Conservation (phyloP, 2,113 vertebrate species). For the Ailuropoda melanoleuca region DNA sequence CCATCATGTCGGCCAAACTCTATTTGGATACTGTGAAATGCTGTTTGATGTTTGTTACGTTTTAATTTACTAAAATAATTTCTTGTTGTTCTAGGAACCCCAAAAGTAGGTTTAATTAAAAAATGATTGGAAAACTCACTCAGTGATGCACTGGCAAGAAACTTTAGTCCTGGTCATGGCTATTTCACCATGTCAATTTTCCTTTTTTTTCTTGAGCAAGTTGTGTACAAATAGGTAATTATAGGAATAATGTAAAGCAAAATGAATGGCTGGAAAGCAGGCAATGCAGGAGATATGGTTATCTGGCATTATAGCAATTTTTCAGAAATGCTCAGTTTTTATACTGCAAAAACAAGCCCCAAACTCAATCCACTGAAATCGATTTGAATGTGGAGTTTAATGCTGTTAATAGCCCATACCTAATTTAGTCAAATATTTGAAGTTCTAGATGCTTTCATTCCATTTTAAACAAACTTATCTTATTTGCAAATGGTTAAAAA, state of each 20-base stretch:
- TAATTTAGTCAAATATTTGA: constrained; percentile 17
- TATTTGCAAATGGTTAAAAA: constrained; percentile 44
- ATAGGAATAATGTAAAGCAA: not conserved
- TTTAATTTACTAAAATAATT: not conserved
- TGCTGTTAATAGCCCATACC: not conserved
- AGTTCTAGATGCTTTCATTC: constrained; percentile 17
- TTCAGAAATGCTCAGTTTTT: not conserved
- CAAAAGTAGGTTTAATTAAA: not conserved
- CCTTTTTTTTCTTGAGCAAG: not conserved
- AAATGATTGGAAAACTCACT: not conserved
- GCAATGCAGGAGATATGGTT: not conserved
- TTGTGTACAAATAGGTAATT: not conserved
- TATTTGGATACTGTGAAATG: not conserved
- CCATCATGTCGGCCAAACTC: not conserved
- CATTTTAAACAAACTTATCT: constrained; percentile 33
- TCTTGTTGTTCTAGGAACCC: not conserved
- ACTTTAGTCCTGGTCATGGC: not conserved
- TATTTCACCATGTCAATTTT: not conserved
- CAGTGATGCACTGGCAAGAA: not conserved
- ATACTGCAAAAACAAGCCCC: not conserved
- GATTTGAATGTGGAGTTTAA: constrained; percentile 14
- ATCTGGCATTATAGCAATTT: not conserved
- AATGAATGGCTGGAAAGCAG: not conserved
- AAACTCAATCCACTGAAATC: not conserved
- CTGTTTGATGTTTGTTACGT: not conserved